Percentiles rank a stretch among this genome's conserved stretches.
Evolutionary conservation across 2,888 invertebrate species (phyloP).

Genomic region (Acanthoscelides obtectus): DNA sequence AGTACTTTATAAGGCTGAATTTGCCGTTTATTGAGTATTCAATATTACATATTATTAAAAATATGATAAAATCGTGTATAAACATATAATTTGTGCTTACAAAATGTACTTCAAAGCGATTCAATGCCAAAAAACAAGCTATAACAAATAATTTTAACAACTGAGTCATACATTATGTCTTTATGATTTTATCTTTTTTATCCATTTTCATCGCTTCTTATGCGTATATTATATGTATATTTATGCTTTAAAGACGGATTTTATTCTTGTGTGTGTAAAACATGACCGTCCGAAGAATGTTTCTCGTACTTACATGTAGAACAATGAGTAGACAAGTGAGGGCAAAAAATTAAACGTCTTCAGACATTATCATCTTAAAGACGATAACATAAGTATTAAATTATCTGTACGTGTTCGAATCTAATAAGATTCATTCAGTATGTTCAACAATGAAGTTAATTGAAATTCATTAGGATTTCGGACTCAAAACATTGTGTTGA

Average conservation of each 20-base stretch:
- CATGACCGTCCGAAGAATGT: neutral
- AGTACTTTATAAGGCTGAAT: slow-evolving; percentile 4
- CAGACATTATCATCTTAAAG: too few relatives aligned
- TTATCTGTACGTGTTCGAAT: too few relatives aligned
- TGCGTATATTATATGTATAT: neutral
- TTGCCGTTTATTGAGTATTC: slow-evolving; percentile 26
- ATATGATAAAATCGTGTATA: slow-evolving; percentile 49
- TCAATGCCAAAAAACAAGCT: slow-evolving; percentile 31
- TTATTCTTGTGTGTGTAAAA: slow-evolving; percentile 2
- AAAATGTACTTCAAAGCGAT: slow-evolving; percentile 42
- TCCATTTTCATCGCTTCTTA: neutral
- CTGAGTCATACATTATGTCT: slow-evolving; percentile 17
- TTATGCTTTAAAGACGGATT: slow-evolving; percentile 22
- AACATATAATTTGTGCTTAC: slow-evolving; percentile 48
- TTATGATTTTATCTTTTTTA: slow-evolving; percentile 11
- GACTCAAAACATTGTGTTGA: too few relatives aligned
- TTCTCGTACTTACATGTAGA: neutral
- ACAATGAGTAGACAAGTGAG: neutral
- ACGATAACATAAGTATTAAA: too few relatives aligned
- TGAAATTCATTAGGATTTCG: too few relatives aligned
- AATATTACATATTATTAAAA: slow-evolving; percentile 44
- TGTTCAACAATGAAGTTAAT: too few relatives aligned
- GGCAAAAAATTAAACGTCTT: too few relatives aligned
- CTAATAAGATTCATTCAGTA: too few relatives aligned
- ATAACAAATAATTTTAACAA: slow-evolving; percentile 27